Evolutionary conservation across 2,113 vertebrate species (phyloP).

Genomic region (Dasyornis broadbenti): DNA sequence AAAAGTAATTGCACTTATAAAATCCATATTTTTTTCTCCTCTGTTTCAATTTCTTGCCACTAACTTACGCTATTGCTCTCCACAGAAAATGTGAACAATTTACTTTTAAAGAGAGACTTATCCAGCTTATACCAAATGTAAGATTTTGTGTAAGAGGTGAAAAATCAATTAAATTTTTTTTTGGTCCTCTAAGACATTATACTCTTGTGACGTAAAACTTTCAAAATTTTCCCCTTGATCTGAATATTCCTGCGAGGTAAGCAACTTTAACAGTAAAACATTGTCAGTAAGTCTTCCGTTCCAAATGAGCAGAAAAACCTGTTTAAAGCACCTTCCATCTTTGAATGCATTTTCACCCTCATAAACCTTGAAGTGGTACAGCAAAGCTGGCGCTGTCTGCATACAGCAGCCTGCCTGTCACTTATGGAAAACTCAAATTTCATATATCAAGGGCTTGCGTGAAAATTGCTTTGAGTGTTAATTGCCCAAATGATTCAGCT

Average conservation of each 20-base stretch:
- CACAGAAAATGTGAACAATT: background rate
- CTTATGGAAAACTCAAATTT: slow-evolving; percentile 31
- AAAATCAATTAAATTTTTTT: background rate
- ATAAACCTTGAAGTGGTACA: slow-evolving; percentile 34
- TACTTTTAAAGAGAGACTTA: background rate
- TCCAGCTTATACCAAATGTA: background rate
- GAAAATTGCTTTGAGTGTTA: slow-evolving; percentile 59
- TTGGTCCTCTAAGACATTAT: background rate
- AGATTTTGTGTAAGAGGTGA: background rate
- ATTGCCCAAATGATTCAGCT: slow-evolving; percentile 63
- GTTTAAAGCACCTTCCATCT: background rate
- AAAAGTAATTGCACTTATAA: background rate
- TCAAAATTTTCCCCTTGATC: background rate
- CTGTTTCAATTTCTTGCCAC: background rate
- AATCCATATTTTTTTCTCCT: background rate
- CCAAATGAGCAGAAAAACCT: background rate
- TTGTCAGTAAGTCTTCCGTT: background rate
- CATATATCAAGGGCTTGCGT: slow-evolving; percentile 47
- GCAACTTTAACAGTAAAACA: background rate
- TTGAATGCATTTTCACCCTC: slow-evolving; percentile 7
- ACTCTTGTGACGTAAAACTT: background rate
- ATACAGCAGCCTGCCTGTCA: background rate
- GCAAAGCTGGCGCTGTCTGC: background rate
- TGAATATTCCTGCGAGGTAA: background rate
- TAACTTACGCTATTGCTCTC: background rate